phyloP scores from a whole-genome alignment of 2,888 invertebrate species.

The Aphidoletes aphidimyza region DNA sequence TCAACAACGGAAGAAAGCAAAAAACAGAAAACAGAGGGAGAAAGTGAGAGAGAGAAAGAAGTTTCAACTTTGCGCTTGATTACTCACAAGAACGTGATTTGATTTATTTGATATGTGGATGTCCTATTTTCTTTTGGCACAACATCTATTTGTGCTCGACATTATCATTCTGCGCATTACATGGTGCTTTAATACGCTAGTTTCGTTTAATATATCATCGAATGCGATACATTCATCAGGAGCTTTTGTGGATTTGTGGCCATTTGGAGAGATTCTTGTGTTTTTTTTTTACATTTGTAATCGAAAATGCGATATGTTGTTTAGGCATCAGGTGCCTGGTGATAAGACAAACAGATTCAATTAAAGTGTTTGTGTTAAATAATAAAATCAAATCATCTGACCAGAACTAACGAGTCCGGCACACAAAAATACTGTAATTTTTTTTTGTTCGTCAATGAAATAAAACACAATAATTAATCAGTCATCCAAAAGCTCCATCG shows the following conservation, averaged over 20 bases:
- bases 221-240: neutral
- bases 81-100: conserved; percentile 26
- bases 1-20: no score
- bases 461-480: neutral
- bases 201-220: neutral
- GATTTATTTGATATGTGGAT: conserved; percentile 33
- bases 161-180: neutral
- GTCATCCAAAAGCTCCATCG: conserved; percentile 10
- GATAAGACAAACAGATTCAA: conserved; percentile 19
- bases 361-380: neutral
- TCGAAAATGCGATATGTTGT: neutral
- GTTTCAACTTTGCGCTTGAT: conserved; percentile 31
- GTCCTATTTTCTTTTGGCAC: neutral
- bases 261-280: no score
- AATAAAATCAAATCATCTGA: neutral
- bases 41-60: no score
- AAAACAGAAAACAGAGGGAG: no score
- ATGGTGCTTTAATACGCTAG: no score
- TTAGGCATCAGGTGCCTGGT: neutral
- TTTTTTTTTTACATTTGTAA: neutral
- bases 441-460: neutral
- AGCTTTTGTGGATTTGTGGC: neutral
- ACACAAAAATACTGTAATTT: no score
- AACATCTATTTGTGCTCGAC: neutral
- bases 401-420: no score